Conservation (phyloP, 2,113 vertebrate genomes). For the Caranx ignobilis region DNA sequence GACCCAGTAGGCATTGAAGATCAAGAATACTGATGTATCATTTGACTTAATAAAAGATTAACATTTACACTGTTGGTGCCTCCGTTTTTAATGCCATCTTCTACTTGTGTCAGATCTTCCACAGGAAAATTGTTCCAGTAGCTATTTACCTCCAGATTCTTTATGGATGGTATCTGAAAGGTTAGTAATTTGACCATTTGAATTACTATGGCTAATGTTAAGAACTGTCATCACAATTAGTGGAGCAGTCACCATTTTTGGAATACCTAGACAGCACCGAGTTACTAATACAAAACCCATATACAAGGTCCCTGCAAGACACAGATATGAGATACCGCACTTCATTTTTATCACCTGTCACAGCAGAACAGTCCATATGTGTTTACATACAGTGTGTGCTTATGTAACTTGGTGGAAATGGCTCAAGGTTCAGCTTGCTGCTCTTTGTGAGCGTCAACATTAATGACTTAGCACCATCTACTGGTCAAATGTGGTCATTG, state of each 20-base stretch:
- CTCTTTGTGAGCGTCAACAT: neutral
- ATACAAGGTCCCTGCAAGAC: no score
- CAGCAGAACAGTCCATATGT: neutral
- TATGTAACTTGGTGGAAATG: conserved; percentile 2
- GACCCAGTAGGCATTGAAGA: conserved; percentile 65
- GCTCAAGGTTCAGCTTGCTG: neutral
- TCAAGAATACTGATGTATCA: conserved; percentile 58
- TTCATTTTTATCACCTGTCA: neutral
- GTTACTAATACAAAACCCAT: neutral
- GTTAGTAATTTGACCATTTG: neutral
- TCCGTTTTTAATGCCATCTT: conserved; percentile 48
- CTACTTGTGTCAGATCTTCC: neutral
- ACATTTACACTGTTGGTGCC: conserved; percentile 47
- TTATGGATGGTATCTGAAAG: neutral
- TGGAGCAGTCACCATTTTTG: neutral
- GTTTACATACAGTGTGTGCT: neutral
- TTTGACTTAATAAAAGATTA: conserved; percentile 72
- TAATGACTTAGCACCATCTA: conserved; percentile 54
- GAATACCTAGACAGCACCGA: neutral
- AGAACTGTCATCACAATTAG: neutral
- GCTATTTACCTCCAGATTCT: neutral
- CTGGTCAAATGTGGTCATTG: conserved; percentile 34
- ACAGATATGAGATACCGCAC: neutral
- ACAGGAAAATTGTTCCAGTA: neutral
- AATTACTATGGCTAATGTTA: no score